Evolutionary conservation across 2,888 invertebrate genomes (phyloP).

Genomic region (Mythimna pallens): DNA sequence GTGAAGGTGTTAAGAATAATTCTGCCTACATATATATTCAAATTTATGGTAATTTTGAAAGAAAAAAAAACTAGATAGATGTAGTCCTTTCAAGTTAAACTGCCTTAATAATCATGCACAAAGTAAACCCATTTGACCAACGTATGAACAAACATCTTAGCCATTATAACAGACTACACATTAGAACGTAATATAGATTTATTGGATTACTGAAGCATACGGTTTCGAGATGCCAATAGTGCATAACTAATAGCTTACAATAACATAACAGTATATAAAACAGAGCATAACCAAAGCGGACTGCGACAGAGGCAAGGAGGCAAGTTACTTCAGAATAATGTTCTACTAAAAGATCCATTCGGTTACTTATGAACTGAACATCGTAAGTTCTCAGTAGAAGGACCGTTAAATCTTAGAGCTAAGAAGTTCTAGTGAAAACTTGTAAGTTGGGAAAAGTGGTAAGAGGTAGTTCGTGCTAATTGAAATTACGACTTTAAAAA

Average conservation of each 20-base stretch:
- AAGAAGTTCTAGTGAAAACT: conserved; percentile 17
- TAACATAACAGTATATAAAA: conserved; percentile 56
- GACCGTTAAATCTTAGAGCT: conserved; percentile 25
- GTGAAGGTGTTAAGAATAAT: no score
- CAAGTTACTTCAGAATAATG: conserved; percentile 35
- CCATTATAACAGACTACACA: conserved; percentile 3
- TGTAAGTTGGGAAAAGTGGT: conserved; percentile 24
- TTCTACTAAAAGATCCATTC: conserved; percentile 6
- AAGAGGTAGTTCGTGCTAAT: conserved; percentile 18
- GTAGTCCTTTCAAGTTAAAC: not conserved
- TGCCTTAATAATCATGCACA: not conserved
- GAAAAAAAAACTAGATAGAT: not conserved
- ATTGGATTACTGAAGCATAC: conserved; percentile 37
- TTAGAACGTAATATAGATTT: conserved; percentile 25
- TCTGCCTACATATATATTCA: no score
- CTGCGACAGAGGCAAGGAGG: conserved; percentile 9
- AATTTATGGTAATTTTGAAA: no score
- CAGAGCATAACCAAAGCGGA: conserved; percentile 57
- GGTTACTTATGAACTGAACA: conserved; percentile 19
- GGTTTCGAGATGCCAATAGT: conserved; percentile 46
- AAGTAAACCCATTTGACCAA: not conserved
- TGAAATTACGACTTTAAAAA: conserved; percentile 25
- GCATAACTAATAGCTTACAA: conserved; percentile 56
- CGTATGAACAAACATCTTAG: conserved; percentile 2
- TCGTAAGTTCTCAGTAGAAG: conserved; percentile 24